Conservation (phyloP, 2,888 invertebrate genomes). For the Merodon equestris region DNA sequence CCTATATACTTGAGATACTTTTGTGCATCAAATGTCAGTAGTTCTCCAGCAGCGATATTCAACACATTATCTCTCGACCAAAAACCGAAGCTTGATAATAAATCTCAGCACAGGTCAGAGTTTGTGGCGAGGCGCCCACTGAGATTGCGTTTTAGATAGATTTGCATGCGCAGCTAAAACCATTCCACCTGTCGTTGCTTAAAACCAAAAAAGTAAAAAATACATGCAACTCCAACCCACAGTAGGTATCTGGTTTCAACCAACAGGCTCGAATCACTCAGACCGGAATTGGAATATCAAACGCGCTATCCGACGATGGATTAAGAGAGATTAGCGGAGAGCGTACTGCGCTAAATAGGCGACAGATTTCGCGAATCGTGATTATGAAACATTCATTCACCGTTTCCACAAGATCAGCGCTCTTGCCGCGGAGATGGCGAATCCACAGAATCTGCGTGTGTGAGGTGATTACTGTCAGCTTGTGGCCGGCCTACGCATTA, state of each 20-base stretch:
- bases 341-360: slow-evolving; percentile 13
- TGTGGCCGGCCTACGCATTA: slow-evolving; percentile 33
- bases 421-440: background rate
- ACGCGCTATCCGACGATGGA: slow-evolving; percentile 7
- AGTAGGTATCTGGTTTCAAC: background rate
- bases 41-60: too few species aligned
- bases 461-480: slow-evolving; percentile 15
- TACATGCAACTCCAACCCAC: slow-evolving; percentile 27
- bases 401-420: slow-evolving; percentile 20
- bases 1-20: too few species aligned
- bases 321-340: slow-evolving; percentile 17
- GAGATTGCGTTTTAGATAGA: slow-evolving; percentile 5
- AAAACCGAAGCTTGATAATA: slow-evolving; percentile 45
- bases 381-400: slow-evolving; percentile 26
- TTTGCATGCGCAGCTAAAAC: slow-evolving; percentile 49
- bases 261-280: background rate
- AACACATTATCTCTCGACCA: background rate
- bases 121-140: slow-evolving; percentile 48
- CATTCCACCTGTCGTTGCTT: slow-evolving; percentile 55
- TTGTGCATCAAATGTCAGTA: too few species aligned
- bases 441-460: slow-evolving; percentile 19
- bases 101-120: slow-evolving; percentile 38
- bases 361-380: slow-evolving; percentile 27
- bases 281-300: slow-evolving; percentile 24
- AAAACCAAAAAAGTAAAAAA: too few species aligned